Evolutionary conservation across 2,797 vertebrate genomes (phyloP), one percentile per base, ranked within the genome.

Genomic region (Diplodus sargus): DNA sequence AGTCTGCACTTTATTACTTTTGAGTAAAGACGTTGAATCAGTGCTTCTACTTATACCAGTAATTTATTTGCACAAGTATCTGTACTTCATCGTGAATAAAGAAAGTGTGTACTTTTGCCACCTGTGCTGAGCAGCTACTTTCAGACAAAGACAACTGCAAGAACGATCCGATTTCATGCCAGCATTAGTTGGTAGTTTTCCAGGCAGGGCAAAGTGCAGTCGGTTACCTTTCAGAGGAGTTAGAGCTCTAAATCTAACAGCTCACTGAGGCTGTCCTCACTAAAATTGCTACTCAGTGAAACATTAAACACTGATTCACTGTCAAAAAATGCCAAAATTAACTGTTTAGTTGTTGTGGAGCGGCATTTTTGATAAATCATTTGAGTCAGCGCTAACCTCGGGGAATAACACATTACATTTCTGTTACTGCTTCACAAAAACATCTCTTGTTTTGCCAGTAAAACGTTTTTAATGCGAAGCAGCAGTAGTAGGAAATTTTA

Each of bases 381-480:
- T 53, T 34, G 20, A 53, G 15, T 47, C 23, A 6, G 48, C 2
- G n/a, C n/a, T 17, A 61, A 61, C 42, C 28, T 28, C 62, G 54
- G 7, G 60, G 54, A 72, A 23, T n/a, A 59, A 30, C 22, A 4
- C 1, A 18, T 6, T 48, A 5, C 1, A 5, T 20, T 54, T 42
- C 23, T 79, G 34, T 20, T 43, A 48, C 14, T 14, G 15, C 28
- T 51, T 70, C 54, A 53, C 43, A 52, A 61, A 64, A n/a, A 23
- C 47, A 30, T 43, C 23, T 3, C 4, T 5, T 47, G 15, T 71
- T 72, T 67, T 53, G 1, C 9, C 28, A 25, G 10, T 53, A 45
- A 12, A 42, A 22, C 25, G 12, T 5, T 59, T 56, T 77, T 20
- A 12, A 52, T 39, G 52, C 28, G 18, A 64, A 52, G 18, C 59